Percentiles rank a stretch among this genome's conserved stretches.
These are phyloP conservation scores for Odocoileus hemionus DNA, from an alignment of 2,113 vertebrate genomes.

Conservation along the genomic window DNA sequence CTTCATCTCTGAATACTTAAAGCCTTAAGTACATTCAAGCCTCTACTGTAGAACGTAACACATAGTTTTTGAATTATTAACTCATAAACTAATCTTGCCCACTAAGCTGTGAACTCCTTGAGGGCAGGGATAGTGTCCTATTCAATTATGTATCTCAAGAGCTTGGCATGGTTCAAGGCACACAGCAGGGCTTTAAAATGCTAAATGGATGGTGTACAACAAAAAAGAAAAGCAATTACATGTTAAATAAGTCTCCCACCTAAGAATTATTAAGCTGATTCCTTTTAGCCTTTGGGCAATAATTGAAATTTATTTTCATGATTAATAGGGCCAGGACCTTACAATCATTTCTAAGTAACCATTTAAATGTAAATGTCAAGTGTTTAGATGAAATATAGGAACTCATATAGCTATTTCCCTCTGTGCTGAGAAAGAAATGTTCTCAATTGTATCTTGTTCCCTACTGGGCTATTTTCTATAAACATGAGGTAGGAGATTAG, in stretches of 20 bases:
- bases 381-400: background rate
- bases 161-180: background rate
- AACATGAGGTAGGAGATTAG: background rate
- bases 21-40: background rate
- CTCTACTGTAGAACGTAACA: background rate
- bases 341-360: conserved; percentile 20
- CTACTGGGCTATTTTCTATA: background rate
- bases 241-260: background rate
- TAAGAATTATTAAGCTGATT: background rate
- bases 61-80: background rate
- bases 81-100: background rate
- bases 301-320: background rate
- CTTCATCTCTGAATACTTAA: background rate
- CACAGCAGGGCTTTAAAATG: background rate
- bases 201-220: background rate
- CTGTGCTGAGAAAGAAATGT: conserved; percentile 27
- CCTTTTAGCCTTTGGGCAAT: background rate
- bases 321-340: background rate
- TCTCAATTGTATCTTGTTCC: background rate
- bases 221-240: background rate
- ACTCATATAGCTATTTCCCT: background rate
- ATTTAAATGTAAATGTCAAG: conserved; percentile 23
- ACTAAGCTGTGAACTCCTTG: background rate
- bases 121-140: background rate
- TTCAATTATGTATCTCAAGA: background rate